phyloP scores from a whole-genome alignment of 2,797 vertebrate species.

The Enteromius mattozi region DNA sequence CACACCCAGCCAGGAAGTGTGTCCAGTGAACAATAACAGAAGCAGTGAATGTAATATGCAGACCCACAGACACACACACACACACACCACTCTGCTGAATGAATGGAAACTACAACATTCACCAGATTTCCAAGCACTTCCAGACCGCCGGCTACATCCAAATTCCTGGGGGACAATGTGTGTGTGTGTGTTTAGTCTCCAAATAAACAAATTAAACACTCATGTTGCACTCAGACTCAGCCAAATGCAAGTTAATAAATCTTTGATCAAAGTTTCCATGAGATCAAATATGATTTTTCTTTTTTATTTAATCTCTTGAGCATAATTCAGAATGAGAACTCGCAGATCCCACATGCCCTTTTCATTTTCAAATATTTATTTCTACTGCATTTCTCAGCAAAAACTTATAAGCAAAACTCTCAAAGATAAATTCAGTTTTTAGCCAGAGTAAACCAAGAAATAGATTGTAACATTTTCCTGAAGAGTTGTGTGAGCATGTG shows the following conservation, averaged over 20 bases:
- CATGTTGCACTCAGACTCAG: slow-evolving; percentile 4
- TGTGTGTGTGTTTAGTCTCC: slow-evolving; percentile 26
- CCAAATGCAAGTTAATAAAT: slow-evolving; percentile 4
- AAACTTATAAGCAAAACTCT: neutral
- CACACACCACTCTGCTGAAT: slow-evolving; percentile 28
- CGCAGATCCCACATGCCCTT: neutral
- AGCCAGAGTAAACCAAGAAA: neutral
- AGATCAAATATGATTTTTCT: neutral
- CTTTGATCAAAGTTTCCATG: slow-evolving; percentile 26
- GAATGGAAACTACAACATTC: slow-evolving; percentile 58
- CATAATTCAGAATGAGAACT: neutral
- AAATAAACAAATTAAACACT: slow-evolving; percentile 34
- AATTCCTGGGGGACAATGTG: slow-evolving; percentile 35
- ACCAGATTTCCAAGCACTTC: slow-evolving; percentile 53
- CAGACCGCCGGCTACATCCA: slow-evolving; percentile 42
- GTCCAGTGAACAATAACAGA: slow-evolving; percentile 52
- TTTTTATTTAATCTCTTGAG: neutral
- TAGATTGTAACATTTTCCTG: neutral
- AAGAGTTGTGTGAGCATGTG: neutral
- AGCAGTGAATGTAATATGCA: slow-evolving; percentile 22
- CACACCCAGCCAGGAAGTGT: slow-evolving; percentile 51
- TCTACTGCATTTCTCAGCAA: neutral
- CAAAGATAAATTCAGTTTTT: neutral
- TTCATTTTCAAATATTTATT: neutral
- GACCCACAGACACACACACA: neutral